Base-by-base conservation (phyloP, 2,113 vertebrate species). In the Lepus europaeus region DNA sequence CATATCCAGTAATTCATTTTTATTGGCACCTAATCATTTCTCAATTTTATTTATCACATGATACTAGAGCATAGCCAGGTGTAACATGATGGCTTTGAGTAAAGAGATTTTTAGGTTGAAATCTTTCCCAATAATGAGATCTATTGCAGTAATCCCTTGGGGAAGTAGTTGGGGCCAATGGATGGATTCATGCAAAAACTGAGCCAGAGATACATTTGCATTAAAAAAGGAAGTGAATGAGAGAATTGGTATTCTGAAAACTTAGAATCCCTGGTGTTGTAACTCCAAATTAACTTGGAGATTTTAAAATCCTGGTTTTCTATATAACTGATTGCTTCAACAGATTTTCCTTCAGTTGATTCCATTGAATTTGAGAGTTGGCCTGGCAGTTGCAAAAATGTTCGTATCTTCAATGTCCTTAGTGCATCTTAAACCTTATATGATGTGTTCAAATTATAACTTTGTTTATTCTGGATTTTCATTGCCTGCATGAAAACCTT, bases 141-240 rank as follows among this genome's bases (percentile, higher is more conserved):
- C 45, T 82, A 20, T 96, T 94, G 85, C 95, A 95, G 59, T 90
- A 68, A 66, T 93, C 59, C 86, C 33, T 63, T 56, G 23, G 80
- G 64, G 70, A 56, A 77, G 31, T 83, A 68, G 23, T 80, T 84
- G 94, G 86, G 84, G 77, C 81, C 53, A 56, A 80, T 92, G 87
- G 74, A 82, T 84, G 74, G 93, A 82, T 14, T 92, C 86, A 97
- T 87, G 96, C 82, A 61, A 90, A 96, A 95, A 61, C 25, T 19
- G 70, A 96, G 91, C 49, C 90, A 91, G 78, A 87, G 93, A 91
- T 78, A 89, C 27, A 0, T 92, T 93, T 93, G 36, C 87, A 25
- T 56, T 59, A 19, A 77, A 49, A 77, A 53, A 77, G 20, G 20
- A 77, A 87, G 36, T 68, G 39, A 90, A 61, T 87, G 70, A 94